These are phyloP conservation scores for Chionodraco myersi DNA, from an alignment of 2,113 vertebrate species.

Conservation along the genomic window DNA sequence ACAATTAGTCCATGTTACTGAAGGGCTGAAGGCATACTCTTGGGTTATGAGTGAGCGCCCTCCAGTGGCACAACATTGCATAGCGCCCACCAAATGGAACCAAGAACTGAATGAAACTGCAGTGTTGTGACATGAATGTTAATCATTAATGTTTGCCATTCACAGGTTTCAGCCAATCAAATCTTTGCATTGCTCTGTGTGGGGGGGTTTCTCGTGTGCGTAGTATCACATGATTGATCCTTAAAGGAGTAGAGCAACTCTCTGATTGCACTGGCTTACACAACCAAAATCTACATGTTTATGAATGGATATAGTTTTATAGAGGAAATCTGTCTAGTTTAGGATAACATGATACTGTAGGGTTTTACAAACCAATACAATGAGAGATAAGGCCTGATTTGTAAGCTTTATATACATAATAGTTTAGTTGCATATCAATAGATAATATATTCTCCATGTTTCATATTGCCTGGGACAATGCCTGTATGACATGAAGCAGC, in stretches of 20 bases:
- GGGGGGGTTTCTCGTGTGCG: constrained; percentile 25
- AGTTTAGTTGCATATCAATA: constrained; percentile 57
- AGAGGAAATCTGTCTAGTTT: constrained; percentile 46
- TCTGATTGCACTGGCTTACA: constrained; percentile 26
- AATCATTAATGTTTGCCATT: constrained; percentile 66
- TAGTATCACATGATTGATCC: constrained; percentile 44
- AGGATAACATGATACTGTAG: constrained; percentile 20
- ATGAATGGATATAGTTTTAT: constrained; percentile 60
- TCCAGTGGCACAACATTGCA: constrained; percentile 48
- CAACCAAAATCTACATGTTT: constrained; percentile 36
- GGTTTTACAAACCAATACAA: constrained; percentile 15
- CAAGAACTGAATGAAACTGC: constrained; percentile 72
- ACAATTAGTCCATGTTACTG: constrained; percentile 7
- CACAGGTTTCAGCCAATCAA: constrained; percentile 72
- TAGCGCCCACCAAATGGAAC: background rate
- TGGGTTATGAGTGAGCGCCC: constrained; percentile 34
- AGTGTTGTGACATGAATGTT: constrained; percentile 74
- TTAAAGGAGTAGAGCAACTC: constrained; percentile 54
- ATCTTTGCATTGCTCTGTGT: constrained; percentile 42
- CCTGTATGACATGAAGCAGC: constrained; percentile 45
- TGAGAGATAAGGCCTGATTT: constrained; percentile 41
- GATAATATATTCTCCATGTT: constrained; percentile 48
- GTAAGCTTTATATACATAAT: constrained; percentile 51
- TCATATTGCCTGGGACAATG: constrained; percentile 53
- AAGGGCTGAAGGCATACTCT: background rate